Conservation (phyloP, 2,888 invertebrate genomes). For the Cephus runcator region DNA sequence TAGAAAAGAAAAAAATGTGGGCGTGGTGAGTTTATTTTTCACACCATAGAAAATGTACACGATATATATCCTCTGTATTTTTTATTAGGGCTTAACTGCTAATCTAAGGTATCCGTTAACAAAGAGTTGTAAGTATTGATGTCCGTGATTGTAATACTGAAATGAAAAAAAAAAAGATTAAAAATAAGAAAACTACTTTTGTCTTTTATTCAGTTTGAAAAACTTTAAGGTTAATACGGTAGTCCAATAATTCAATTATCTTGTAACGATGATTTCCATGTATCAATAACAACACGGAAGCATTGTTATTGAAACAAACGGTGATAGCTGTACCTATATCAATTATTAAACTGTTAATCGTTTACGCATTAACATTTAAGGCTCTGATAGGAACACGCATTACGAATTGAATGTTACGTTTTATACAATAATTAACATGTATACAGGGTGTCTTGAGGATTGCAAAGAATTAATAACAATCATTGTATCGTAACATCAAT, state of each 20-base stretch:
- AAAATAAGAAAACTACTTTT: conserved; percentile 13
- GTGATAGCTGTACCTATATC: neutral
- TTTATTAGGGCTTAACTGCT: conserved; percentile 25
- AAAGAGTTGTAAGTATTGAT: conserved; percentile 2
- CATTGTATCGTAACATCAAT: neutral
- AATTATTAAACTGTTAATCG: conserved; percentile 24
- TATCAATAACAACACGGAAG: neutral
- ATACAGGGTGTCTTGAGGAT: conserved; percentile 1
- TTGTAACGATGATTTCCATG: neutral
- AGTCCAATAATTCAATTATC: neutral
- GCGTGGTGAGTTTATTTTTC: neutral
- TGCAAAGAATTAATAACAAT: neutral
- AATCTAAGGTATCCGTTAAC: conserved; percentile 4
- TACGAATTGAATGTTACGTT: conserved; percentile 5
- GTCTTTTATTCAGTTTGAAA: neutral
- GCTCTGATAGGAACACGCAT: conserved; percentile 32
- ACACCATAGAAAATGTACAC: neutral
- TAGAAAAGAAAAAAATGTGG: neutral
- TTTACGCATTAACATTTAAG: conserved; percentile 31
- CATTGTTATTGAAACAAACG: neutral
- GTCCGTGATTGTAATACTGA: conserved; percentile 17
- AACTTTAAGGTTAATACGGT: neutral
- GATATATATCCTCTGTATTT: conserved; percentile 8
- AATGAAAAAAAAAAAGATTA: conserved; percentile 16
- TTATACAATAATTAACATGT: conserved; percentile 2